phyloP scores from a whole-genome alignment of 2,888 invertebrate species.

The Neuroscelio doddi region DNA sequence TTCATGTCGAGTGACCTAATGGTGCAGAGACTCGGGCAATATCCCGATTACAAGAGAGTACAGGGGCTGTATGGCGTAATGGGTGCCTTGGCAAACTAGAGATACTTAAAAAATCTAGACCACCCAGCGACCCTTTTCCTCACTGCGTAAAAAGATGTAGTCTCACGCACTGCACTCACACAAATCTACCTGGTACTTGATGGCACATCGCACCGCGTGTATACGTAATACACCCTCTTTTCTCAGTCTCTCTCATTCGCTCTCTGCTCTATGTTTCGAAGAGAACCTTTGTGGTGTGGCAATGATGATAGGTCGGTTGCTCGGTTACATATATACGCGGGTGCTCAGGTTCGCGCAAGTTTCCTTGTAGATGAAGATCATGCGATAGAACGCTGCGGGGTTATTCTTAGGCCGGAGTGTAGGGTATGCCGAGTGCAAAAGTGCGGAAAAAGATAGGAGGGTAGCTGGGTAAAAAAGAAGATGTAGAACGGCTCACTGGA shows the following conservation, averaged over 20 bases:
- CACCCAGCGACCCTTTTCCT: slow-evolving; percentile 67
- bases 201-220: slow-evolving; percentile 53
- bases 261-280: slow-evolving; percentile 9
- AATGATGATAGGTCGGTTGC: slow-evolving; percentile 28
- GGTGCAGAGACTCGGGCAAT: slow-evolving; percentile 8
- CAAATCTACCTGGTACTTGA: slow-evolving; percentile 54
- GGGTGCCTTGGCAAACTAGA: slow-evolving; percentile 16
- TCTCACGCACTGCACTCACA: slow-evolving; percentile 46
- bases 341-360: slow-evolving; percentile 42
- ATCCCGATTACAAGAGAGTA: slow-evolving; percentile 19
- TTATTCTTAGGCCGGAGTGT: slow-evolving; percentile 64
- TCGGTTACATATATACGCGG: slow-evolving; percentile 26
- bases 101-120: slow-evolving; percentile 65
- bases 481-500: slow-evolving; percentile 36
- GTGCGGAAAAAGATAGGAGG: slow-evolving; percentile 62
- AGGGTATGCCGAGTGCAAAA: slow-evolving; percentile 62
- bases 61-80: slow-evolving; percentile 18
- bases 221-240: slow-evolving; percentile 27
- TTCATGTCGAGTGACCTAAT: slow-evolving; percentile 8
- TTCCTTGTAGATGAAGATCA: slow-evolving; percentile 56
- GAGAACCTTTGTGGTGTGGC: slow-evolving; percentile 27
- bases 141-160: slow-evolving; percentile 53
- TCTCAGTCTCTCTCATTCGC: slow-evolving; percentile 13
- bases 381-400: slow-evolving; percentile 54
- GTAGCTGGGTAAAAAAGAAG: slow-evolving; percentile 48